Percentiles rank a stretch among this genome's conserved stretches.
Evolutionary conservation across 2,113 vertebrate species (phyloP).

Genomic region (Numenius arquata): DNA sequence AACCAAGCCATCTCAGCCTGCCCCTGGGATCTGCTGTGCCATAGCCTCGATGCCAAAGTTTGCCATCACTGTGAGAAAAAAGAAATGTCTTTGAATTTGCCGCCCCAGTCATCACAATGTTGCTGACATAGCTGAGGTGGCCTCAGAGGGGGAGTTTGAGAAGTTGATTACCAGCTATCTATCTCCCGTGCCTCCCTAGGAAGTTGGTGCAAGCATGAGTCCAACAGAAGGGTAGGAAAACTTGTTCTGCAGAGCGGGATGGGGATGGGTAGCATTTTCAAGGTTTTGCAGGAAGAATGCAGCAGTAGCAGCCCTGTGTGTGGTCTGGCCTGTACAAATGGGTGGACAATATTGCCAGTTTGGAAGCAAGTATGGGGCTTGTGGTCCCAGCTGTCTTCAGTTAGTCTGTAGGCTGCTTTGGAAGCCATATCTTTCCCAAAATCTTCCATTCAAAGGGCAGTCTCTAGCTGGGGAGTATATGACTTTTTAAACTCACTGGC

Average conservation of each 20-base stretch:
- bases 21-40: background rate
- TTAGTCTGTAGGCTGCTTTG: background rate
- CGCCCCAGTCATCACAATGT: too few relatives aligned
- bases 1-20: accelerated
- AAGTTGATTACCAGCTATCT: background rate
- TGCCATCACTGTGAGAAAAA: background rate
- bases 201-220: background rate
- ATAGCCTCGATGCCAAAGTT: accelerated
- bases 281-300: background rate
- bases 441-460: background rate
- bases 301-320: background rate
- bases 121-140: background rate
- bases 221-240: background rate
- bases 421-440: background rate
- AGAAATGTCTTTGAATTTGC: background rate
- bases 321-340: background rate
- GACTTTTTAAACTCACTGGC: background rate
- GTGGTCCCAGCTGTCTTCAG: background rate
- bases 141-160: background rate
- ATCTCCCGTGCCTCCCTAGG: background rate
- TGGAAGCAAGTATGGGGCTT: background rate
- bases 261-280: background rate
- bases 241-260: accelerated
- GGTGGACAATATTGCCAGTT: background rate
- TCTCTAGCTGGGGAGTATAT: background rate